Percentiles rank a stretch among this genome's conserved stretches.
Conservation (phyloP, 2,113 vertebrate species). For the Puffinus mauretanicus region DNA sequence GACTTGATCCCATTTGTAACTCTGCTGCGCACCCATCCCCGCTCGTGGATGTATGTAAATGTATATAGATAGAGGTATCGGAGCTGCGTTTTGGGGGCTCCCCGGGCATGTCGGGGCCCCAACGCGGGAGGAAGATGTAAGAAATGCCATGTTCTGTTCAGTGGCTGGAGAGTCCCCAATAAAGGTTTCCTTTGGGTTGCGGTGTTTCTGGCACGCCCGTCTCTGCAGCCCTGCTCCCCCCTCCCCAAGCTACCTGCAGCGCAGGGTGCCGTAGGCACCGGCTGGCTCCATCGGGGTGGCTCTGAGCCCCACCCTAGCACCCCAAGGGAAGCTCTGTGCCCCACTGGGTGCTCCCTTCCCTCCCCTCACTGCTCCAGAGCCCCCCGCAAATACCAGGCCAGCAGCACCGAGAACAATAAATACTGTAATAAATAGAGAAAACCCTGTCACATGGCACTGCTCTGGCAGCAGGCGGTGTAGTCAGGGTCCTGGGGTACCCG, state of each 20-base stretch:
- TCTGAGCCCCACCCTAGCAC: not conserved
- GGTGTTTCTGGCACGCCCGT: not conserved
- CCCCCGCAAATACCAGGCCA: not conserved
- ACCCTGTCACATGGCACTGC: not conserved
- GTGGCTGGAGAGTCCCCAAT: not conserved
- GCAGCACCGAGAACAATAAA: constrained; percentile 46
- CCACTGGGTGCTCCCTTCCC: fast-evolving
- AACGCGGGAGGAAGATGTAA: not conserved
- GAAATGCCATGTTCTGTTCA: not conserved
- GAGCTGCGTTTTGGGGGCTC: not conserved
- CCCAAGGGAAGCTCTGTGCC: not conserved
- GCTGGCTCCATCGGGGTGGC: not conserved
- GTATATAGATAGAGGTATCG: not conserved
- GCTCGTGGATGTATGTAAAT: constrained; percentile 23
- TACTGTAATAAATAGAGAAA: constrained; percentile 67
- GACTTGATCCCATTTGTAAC: not conserved
- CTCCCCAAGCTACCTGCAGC: not conserved
- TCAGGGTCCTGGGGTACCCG: not conserved
- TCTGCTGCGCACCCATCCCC: not conserved
- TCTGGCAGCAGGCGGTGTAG: not conserved
- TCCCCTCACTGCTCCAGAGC: not conserved
- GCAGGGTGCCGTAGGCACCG: fast-evolving
- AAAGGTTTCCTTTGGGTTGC: constrained; percentile 27
- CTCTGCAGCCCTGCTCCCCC: not conserved
- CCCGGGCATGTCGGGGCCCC: fast-evolving